Percentiles rank a stretch among this genome's conserved stretches.
phyloP scores from a whole-genome alignment of 64 coral and sea anemone genomes.

The Actinia tenebrosa region DNA sequence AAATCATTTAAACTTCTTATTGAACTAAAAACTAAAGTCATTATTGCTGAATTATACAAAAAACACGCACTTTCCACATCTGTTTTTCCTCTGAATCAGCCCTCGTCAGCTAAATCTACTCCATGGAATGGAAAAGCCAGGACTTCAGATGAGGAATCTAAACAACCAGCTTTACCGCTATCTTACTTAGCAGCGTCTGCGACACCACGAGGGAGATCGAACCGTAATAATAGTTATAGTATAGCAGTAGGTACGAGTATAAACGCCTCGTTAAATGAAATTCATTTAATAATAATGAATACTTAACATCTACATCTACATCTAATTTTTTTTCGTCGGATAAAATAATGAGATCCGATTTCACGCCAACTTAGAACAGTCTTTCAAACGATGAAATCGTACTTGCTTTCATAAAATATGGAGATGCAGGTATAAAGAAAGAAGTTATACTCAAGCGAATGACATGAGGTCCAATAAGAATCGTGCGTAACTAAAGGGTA shows the following conservation, averaged over 20 bases:
- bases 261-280: not conserved
- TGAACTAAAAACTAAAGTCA: not conserved
- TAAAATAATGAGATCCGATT: not conserved
- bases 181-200: not conserved
- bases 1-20: not conserved
- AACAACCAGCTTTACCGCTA: not conserved
- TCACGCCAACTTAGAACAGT: too few relatives aligned
- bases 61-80: not conserved
- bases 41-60: not conserved
- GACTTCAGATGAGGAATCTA: constrained; percentile 7
- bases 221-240: constrained; percentile 19
- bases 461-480: too few relatives aligned
- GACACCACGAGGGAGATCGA: not conserved
- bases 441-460: too few relatives aligned
- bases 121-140: constrained; percentile 3
- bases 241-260: constrained; percentile 7
- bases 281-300: not conserved
- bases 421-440: too few relatives aligned
- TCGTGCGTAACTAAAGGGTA: too few relatives aligned
- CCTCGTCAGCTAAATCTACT: not conserved
- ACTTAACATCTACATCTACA: too few relatives aligned
- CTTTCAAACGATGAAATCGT: too few relatives aligned
- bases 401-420: too few relatives aligned
- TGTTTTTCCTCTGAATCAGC: not conserved
- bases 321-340: too few relatives aligned